phyloP scores from a whole-genome alignment of 2,113 vertebrate genomes.

The Noturus placidus region DNA sequence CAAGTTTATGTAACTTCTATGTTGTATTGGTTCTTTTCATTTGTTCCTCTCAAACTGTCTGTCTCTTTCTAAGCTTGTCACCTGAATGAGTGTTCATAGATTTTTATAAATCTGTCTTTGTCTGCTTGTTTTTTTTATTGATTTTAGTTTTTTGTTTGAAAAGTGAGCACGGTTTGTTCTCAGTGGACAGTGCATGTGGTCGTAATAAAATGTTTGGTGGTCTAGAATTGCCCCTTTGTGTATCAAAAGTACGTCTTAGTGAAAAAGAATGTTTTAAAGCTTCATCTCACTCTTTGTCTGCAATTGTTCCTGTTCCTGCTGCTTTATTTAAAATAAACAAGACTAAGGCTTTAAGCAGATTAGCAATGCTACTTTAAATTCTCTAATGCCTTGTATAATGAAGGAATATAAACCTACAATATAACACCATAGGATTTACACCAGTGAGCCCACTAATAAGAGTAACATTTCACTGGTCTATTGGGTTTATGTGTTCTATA shows the following conservation, averaged over 20 bases:
- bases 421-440: not conserved
- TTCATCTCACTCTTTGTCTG: not conserved
- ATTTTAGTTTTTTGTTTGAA: not conserved
- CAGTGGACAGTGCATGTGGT: not conserved
- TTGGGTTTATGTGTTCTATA: not conserved
- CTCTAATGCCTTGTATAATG: not conserved
- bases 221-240: not conserved
- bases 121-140: not conserved
- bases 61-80: not conserved
- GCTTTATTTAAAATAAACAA: not conserved
- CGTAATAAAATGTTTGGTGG: not conserved
- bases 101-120: too few species aligned
- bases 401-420: not conserved
- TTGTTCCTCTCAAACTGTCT: not conserved
- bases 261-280: not conserved
- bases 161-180: not conserved
- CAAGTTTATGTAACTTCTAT: not conserved
- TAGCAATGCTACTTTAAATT: not conserved
- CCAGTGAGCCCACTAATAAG: not conserved
- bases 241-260: not conserved
- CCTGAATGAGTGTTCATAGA: not conserved
- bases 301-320: conserved; percentile 6
- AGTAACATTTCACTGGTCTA: not conserved
- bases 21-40: not conserved
- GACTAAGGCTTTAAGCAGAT: conserved; percentile 11